Percentiles rank a stretch among this genome's conserved stretches.
phyloP scores from a whole-genome alignment of 2,888 invertebrate species.

The Dasypolia templi region DNA sequence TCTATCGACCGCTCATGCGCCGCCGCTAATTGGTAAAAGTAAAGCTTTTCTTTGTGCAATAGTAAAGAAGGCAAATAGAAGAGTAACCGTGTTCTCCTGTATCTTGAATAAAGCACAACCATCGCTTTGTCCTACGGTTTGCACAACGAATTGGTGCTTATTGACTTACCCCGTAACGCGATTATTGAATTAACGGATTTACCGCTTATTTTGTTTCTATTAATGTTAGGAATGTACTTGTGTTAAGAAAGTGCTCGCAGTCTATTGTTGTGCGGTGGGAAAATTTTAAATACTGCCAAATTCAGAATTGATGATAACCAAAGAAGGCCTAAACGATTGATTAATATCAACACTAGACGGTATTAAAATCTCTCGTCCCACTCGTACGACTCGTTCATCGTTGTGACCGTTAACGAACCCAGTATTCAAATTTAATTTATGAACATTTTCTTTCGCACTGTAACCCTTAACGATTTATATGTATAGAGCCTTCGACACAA shows the following conservation, averaged over 20 bases:
- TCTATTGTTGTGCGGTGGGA: slow-evolving; percentile 33
- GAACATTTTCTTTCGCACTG: slow-evolving; percentile 81
- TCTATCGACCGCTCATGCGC: slow-evolving; percentile 79
- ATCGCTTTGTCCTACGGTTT: slow-evolving; percentile 63
- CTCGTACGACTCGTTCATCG: slow-evolving; percentile 53
- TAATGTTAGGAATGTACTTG: slow-evolving; percentile 59
- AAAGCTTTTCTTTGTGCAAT: slow-evolving; percentile 81
- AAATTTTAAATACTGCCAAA: slow-evolving; percentile 41
- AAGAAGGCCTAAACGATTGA: slow-evolving; percentile 55
- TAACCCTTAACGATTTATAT: slow-evolving; percentile 71
- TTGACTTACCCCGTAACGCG: slow-evolving; percentile 53
- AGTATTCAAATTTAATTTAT: slow-evolving; percentile 84
- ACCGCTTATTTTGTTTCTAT: slow-evolving; percentile 57
- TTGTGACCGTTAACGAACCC: slow-evolving; percentile 82
- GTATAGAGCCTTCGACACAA: slow-evolving; percentile 78
- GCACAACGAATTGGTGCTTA: slow-evolving; percentile 69
- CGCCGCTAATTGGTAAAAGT: slow-evolving; percentile 89
- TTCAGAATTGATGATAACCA: slow-evolving; percentile 43
- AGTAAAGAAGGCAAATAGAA: slow-evolving; percentile 85
- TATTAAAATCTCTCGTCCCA: slow-evolving; percentile 56
- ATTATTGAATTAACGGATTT: slow-evolving; percentile 69
- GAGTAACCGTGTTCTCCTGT: slow-evolving; percentile 75
- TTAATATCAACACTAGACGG: slow-evolving; percentile 53
- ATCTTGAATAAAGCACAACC: slow-evolving; percentile 71
- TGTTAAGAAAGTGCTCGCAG: slow-evolving; percentile 71